These are phyloP conservation scores for Vimba vimba DNA, from an alignment of 2,113 vertebrate species.

Conservation along the genomic window DNA sequence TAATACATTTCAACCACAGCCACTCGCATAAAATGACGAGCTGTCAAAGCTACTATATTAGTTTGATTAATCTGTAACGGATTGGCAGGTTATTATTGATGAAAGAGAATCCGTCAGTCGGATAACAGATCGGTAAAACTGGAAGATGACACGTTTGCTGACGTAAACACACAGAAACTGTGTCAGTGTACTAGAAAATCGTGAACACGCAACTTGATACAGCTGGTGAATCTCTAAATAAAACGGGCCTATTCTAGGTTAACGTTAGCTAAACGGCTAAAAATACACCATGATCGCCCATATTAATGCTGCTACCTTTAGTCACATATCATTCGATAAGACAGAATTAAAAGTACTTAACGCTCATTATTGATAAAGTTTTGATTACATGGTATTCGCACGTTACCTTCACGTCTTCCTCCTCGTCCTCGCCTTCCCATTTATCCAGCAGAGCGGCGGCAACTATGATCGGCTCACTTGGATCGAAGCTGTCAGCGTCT, in stretches of 20 bases:
- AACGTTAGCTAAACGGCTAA: slow-evolving; percentile 19
- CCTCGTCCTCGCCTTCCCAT: slow-evolving; percentile 81
- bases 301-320: background rate
- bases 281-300: background rate
- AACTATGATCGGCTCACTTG: slow-evolving; percentile 74
- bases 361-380: background rate
- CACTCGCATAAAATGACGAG: background rate
- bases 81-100: background rate
- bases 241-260: slow-evolving; percentile 2
- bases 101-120: background rate
- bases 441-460: slow-evolving; percentile 58
- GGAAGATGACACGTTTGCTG: background rate
- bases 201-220: background rate
- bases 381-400: background rate
- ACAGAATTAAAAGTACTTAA: background rate
- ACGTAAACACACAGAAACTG: background rate
- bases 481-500: slow-evolving; percentile 88
- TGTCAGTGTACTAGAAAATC: background rate
- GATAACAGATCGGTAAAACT: background rate
- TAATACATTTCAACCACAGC: background rate
- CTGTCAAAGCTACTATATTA: background rate
- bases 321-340: background rate
- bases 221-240: slow-evolving; percentile 23
- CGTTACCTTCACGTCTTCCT: slow-evolving; percentile 81
- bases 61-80: background rate